Conservation (phyloP, 2,113 vertebrate species). For the Galeopterus variegatus region DNA sequence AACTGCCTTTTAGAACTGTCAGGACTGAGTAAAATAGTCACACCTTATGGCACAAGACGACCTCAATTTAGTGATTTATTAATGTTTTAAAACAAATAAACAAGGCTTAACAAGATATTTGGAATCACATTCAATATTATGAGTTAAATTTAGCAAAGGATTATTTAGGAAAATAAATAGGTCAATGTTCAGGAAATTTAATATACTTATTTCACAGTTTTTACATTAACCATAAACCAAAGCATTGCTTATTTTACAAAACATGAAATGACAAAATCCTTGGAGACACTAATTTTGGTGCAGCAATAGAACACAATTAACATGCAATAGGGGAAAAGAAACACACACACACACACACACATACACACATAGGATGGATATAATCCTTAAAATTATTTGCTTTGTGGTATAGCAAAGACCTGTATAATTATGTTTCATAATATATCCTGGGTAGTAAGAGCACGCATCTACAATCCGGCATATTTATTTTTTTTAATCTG, state of each 20-base stretch:
- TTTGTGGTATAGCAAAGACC: not conserved
- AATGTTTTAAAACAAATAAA: slow-evolving; percentile 57
- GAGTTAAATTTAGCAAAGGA: not conserved
- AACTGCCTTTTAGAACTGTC: slow-evolving; percentile 38
- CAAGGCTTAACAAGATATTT: not conserved
- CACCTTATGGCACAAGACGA: not conserved
- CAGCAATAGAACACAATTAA: not conserved
- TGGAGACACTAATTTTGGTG: not conserved
- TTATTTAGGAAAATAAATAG: slow-evolving; percentile 49
- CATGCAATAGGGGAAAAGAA: not conserved
- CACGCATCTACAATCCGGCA: not conserved
- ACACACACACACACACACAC: not conserved
- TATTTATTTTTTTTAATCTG: not conserved
- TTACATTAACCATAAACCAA: slow-evolving; percentile 28
- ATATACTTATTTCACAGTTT: not conserved
- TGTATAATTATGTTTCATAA: not conserved
- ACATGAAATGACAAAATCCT: not conserved
- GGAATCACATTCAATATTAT: not conserved
- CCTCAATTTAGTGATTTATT: slow-evolving; percentile 40
- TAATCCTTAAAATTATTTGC: not conserved
- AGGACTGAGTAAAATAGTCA: slow-evolving; percentile 41
- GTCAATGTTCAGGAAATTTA: not conserved
- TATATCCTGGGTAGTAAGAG: not conserved
- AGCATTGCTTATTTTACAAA: slow-evolving; percentile 24
- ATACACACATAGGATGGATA: not conserved